Conservation (phyloP, 2,113 vertebrate genomes). For the Mola mola region DNA sequence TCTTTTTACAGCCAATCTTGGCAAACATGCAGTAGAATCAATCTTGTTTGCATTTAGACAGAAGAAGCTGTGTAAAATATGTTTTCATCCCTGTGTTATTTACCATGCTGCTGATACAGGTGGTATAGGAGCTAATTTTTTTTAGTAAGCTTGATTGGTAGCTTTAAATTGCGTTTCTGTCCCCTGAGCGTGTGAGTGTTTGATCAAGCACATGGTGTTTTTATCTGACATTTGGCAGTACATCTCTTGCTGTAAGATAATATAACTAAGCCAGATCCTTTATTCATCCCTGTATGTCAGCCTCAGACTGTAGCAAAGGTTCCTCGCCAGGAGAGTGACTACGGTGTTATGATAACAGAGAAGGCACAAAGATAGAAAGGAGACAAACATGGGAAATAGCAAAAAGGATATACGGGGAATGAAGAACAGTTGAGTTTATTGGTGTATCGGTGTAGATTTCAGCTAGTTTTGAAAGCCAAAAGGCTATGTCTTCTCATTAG, state of each 20-base stretch:
- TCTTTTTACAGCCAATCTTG: no score
- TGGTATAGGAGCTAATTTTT: no score
- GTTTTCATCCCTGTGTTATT: not conserved
- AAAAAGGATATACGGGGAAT: no score
- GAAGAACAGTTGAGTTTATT: no score
- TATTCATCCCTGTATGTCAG: constrained; percentile 1
- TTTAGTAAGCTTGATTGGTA: no score
- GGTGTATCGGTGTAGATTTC: no score
- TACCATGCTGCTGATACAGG: not conserved
- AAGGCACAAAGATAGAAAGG: constrained; percentile 16
- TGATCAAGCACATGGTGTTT: not conserved
- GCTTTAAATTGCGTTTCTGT: constrained; percentile 2
- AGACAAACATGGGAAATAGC: constrained; percentile 12
- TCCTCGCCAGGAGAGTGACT: not conserved
- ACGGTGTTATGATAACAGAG: constrained; percentile 8
- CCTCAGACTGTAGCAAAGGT: constrained; percentile 14
- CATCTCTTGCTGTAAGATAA: constrained; percentile 4
- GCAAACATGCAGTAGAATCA: no score
- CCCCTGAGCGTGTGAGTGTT: not conserved
- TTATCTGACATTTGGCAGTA: not conserved
- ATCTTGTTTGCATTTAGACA: not conserved
- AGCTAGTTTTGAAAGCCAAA: no score
- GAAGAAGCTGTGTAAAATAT: not conserved
- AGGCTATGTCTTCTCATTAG: no score
- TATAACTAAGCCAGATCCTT: not conserved